Conservation (phyloP, 2,113 vertebrate species). For the Vidua macroura region DNA sequence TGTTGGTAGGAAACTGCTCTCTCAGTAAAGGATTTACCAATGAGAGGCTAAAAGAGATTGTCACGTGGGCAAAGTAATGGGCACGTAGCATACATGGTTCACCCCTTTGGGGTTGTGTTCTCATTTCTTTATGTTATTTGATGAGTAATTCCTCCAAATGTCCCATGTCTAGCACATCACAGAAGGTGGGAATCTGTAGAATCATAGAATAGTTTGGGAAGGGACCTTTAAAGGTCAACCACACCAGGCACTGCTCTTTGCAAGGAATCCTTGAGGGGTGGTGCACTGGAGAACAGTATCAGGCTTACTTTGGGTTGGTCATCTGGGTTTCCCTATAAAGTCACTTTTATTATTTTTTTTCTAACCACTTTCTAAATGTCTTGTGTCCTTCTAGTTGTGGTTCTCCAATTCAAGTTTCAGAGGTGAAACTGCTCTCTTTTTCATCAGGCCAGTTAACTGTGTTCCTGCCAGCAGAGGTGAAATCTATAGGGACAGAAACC, state of each 20-base stretch:
- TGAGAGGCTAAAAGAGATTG: neutral
- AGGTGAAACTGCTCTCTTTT: conserved; percentile 78
- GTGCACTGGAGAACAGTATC: neutral
- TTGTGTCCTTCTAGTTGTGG: conserved; percentile 83
- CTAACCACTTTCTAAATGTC: conserved; percentile 25
- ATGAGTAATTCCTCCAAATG: neutral
- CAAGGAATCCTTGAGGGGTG: neutral
- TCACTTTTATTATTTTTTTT: neutral
- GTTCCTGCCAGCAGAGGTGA: conserved; percentile 90
- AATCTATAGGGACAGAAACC: conserved; percentile 81
- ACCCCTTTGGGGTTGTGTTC: neutral
- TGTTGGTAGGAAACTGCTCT: neutral
- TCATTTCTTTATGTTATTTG: neutral
- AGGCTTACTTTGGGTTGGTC: neutral
- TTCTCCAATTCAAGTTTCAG: conserved; percentile 75
- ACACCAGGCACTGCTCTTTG: neutral
- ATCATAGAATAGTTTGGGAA: neutral
- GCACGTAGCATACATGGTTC: neutral
- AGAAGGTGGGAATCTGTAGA: neutral
- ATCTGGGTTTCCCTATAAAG: neutral
- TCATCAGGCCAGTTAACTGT: conserved; percentile 78
- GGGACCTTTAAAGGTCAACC: neutral
- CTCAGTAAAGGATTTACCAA: neutral
- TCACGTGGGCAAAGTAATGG: neutral
- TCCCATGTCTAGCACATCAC: neutral